phyloP scores from a whole-genome alignment of 2,113 vertebrate species.

The Laticauda colubrina region DNA sequence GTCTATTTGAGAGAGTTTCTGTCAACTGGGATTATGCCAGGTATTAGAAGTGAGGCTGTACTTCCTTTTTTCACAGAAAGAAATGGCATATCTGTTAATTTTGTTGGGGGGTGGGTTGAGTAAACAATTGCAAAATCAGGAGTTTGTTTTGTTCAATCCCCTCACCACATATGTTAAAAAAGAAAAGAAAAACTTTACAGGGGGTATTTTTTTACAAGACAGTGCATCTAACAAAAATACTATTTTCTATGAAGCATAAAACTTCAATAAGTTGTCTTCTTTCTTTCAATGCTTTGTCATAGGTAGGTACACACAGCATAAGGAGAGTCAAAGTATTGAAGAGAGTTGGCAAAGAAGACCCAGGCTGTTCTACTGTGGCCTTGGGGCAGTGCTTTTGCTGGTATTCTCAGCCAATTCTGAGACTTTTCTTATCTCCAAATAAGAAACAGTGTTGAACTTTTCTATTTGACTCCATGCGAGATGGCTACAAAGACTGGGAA shows the following conservation, averaged over 20 bases:
- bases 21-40: background rate
- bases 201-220: background rate
- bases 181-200: background rate
- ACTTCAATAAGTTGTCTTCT: background rate
- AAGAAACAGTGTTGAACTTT: background rate
- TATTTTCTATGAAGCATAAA: background rate
- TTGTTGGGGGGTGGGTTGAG: background rate
- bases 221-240: background rate
- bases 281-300: background rate
- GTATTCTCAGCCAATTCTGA: background rate
- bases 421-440: background rate
- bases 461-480: background rate
- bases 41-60: background rate
- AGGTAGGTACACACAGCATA: background rate
- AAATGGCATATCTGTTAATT: background rate
- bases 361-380: background rate
- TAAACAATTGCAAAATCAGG: background rate
- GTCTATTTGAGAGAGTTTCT: background rate
- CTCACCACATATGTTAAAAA: background rate
- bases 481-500: background rate
- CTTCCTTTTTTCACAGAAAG: background rate
- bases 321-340: background rate
- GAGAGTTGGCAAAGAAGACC: background rate
- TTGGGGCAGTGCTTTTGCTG: background rate
- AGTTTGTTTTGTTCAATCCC: background rate